Evolutionary conservation across 2,113 vertebrate species (phyloP), one percentile per base, ranked within the genome.

Genomic region (Elachura formosa): DNA sequence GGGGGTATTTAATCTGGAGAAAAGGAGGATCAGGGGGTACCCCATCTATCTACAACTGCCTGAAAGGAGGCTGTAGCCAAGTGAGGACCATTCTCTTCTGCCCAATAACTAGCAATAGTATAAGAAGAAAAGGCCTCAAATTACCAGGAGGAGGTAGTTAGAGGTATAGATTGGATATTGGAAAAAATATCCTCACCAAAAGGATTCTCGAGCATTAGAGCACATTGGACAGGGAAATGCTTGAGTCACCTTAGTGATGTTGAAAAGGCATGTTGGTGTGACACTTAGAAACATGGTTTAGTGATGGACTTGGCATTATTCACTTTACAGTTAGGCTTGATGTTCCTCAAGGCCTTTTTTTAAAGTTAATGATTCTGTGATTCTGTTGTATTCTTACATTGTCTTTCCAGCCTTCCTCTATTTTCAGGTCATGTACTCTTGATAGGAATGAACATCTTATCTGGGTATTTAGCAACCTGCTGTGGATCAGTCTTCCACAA

Each of bases 291-390:
- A 40, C 5, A 3, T 25, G 10, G 2, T 40, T 41, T 58, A 41
- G 33, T 76, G 10, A 6, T 48, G 38, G 15, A 29, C 22, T 79
- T 79, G 31, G 21, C 11, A 55, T 9, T 61, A 22, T 10, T 61
- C 17, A 3, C 12, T 56, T 62, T 21, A 33, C 0, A 3, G 54
- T 25, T 48, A 20, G 38, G 69, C 15, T 48, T 2, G 1, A 11
- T 88, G 24, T 22, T 58, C 28, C 54, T 52, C 43, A 14, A 82
- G 5, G 5, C 20, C 6, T 54, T 58, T 58, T 72, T 58, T 38
- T 36, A 34, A 45, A 9, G 11, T 40, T 49, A 7, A 6, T 38
- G 4, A 21, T 62, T 66, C n/a, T 51, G 7, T 55, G 15, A 77
- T 66, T 64, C 28, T 23, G 1, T 85, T 21, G 25, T 61, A 26